phyloP scores from a whole-genome alignment of 2,113 vertebrate genomes.

The Eulemur macaco region DNA sequence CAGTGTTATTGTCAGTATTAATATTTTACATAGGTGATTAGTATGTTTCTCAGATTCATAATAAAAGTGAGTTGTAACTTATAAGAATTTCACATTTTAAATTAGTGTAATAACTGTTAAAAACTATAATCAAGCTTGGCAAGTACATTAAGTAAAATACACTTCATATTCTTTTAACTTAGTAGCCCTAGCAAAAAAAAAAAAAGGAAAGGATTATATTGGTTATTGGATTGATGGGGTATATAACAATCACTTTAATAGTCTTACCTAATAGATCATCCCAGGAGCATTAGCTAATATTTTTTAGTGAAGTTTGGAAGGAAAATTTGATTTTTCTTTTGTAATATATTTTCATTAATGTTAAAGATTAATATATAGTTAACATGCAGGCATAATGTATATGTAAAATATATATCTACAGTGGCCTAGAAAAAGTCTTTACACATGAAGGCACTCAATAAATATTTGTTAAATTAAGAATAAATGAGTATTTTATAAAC shows the following conservation, averaged over 20 bases:
- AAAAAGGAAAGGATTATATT: not conserved
- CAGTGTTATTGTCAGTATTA: not conserved
- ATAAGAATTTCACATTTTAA: constrained; percentile 1
- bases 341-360: not conserved
- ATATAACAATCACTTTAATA: not conserved
- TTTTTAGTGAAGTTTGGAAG: constrained; percentile 7
- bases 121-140: not conserved
- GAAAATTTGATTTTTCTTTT: constrained; percentile 17
- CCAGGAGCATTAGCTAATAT: not conserved
- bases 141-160: not conserved
- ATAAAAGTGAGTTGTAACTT: not conserved
- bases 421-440: not conserved
- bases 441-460: not conserved
- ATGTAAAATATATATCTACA: not conserved
- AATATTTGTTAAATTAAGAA: not conserved
- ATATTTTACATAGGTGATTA: constrained; percentile 2
- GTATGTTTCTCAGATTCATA: not conserved
- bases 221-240: not conserved
- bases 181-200: not conserved
- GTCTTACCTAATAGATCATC: not conserved
- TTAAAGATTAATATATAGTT: not conserved
- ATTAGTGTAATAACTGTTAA: not conserved
- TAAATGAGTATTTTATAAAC: not conserved
- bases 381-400: not conserved
- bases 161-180: not conserved